Evolutionary conservation across 2,113 vertebrate genomes (phyloP).

Genomic region (Calypte anna): DNA sequence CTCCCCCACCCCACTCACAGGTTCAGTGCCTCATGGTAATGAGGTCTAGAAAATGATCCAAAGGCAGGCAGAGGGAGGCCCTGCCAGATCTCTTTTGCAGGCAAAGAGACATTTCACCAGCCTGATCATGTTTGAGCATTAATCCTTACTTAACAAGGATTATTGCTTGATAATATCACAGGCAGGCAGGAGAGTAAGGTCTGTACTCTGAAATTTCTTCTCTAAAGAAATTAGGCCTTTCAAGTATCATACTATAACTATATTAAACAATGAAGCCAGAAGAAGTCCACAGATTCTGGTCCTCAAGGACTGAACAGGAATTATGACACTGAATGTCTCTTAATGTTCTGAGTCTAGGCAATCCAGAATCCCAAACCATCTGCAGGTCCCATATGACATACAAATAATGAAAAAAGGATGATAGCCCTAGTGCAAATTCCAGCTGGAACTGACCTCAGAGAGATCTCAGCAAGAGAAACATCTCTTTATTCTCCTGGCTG

Average conservation of each 20-base stretch:
- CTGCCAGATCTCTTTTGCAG: slow-evolving; percentile 37
- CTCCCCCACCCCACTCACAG: neutral
- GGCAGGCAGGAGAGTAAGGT: slow-evolving; percentile 18
- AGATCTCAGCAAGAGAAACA: neutral
- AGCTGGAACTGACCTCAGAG: neutral
- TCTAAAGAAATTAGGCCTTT: slow-evolving; percentile 6
- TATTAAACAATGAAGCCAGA: neutral
- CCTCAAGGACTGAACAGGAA: neutral
- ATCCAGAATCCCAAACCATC: neutral
- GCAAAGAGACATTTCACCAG: slow-evolving; percentile 35
- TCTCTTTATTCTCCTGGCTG: neutral
- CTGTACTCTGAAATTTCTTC: slow-evolving; percentile 29
- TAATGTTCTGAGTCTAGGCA: neutral
- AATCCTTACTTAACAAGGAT: slow-evolving; percentile 36
- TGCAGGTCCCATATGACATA: neutral
- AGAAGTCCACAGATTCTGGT: neutral
- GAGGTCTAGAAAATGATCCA: neutral
- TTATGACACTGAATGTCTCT: neutral
- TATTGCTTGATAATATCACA: slow-evolving; percentile 57
- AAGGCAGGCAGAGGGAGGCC: neutral
- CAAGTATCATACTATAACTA: neutral
- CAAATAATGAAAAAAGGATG: neutral
- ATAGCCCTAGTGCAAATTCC: neutral
- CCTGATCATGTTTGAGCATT: slow-evolving; percentile 51
- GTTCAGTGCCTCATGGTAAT: neutral